These are phyloP conservation scores for Prinia subflava DNA, from an alignment of 2,113 vertebrate genomes.

Conservation along the genomic window DNA sequence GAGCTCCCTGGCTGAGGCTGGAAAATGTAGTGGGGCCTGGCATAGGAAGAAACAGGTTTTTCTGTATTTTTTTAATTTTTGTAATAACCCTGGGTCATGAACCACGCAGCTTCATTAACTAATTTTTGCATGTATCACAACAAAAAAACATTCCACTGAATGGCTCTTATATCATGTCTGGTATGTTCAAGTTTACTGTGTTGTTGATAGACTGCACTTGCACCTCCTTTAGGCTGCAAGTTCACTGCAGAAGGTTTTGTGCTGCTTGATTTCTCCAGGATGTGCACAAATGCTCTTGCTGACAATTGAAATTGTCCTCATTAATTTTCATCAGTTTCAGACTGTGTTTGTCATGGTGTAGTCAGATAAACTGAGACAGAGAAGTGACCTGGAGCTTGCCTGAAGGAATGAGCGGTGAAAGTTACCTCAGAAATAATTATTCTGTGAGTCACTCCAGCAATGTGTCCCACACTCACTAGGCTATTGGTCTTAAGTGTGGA, in stretches of 20 bases:
- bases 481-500: neutral
- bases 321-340: neutral
- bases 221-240: neutral
- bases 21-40: neutral
- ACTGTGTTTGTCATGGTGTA: neutral
- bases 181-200: neutral
- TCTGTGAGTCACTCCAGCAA: neutral
- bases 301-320: neutral
- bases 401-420: neutral
- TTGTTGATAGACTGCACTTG: neutral
- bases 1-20: neutral
- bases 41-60: neutral
- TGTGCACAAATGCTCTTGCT: neutral
- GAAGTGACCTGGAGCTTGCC: neutral
- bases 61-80: neutral
- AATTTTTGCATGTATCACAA: neutral
- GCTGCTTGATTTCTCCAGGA: neutral
- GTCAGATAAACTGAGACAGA: neutral
- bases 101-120: neutral
- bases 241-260: neutral
- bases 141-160: fast-evolving
- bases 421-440: neutral
- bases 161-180: neutral
- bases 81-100: neutral
- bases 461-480: neutral